A percentile compares a stretch with the other conserved stretches of the same genome.
Conservation (phyloP, 2,797 vertebrate species). For the Helarctos malayanus region DNA sequence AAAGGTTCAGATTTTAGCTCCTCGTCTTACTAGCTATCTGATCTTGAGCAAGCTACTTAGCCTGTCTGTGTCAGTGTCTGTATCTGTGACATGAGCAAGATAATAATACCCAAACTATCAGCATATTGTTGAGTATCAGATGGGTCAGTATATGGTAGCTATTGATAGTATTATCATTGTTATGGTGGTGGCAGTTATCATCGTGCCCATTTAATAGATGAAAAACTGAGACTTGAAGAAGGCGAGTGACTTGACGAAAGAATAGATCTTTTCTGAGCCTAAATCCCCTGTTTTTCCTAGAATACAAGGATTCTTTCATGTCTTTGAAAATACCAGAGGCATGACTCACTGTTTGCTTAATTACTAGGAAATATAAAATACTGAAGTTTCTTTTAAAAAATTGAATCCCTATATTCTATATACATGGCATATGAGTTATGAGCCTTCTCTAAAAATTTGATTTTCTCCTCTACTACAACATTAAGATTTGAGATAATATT, state of each 20-base stretch:
- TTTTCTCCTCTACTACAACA: not conserved
- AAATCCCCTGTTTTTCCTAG: not conserved
- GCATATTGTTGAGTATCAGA: not conserved
- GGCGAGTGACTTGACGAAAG: not conserved
- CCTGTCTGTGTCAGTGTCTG: not conserved
- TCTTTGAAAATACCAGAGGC: not conserved
- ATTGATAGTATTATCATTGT: not conserved
- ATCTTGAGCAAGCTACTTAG: not conserved
- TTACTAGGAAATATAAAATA: conserved; percentile 51
- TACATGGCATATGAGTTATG: not conserved
- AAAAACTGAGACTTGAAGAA: not conserved
- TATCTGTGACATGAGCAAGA: not conserved
- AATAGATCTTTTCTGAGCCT: conserved; percentile 29
- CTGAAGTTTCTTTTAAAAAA: conserved; percentile 45
- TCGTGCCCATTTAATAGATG: not conserved
- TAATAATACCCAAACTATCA: not conserved
- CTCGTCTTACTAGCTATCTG: not conserved
- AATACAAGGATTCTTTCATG: not conserved
- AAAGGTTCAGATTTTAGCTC: not conserved
- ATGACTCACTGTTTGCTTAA: conserved; percentile 1
- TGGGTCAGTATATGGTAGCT: not conserved
- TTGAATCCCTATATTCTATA: not conserved
- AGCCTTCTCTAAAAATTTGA: conserved; percentile 33
- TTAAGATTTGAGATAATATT: conserved; percentile 10
- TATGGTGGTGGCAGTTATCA: not conserved